Evolutionary conservation across 2,888 invertebrate species (phyloP).

Genomic region (Andrena fulva): DNA sequence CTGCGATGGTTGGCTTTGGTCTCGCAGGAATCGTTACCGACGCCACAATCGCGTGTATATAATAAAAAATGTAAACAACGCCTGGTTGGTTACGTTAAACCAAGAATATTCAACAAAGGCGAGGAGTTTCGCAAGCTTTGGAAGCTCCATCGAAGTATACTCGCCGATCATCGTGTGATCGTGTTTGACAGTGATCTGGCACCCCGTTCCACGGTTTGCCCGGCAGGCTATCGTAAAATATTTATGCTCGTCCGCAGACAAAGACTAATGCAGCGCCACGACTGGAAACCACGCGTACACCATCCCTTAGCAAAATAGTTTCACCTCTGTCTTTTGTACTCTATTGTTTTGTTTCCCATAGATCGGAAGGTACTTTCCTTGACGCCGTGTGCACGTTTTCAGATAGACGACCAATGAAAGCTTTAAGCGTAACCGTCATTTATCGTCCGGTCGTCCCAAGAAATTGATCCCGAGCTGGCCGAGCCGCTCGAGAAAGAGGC

Average conservation of each 20-base stretch:
- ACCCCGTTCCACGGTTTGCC: conserved; percentile 27
- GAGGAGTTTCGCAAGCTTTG: conserved; percentile 16
- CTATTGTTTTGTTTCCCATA: neutral
- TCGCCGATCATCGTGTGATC: conserved; percentile 3
- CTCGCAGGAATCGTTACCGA: conserved; percentile 32
- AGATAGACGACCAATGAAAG: conserved; percentile 30
- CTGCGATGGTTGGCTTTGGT: neutral
- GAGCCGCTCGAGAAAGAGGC: neutral
- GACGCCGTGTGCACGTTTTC: conserved; percentile 3
- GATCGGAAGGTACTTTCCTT: neutral
- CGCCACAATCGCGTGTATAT: conserved; percentile 28
- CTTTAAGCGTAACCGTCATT: conserved; percentile 43
- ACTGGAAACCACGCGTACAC: conserved; percentile 10
- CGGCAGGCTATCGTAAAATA: conserved; percentile 10
- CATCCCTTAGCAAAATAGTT: conserved; percentile 44
- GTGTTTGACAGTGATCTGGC: conserved; percentile 5
- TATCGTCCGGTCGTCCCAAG: neutral
- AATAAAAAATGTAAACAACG: conserved; percentile 53
- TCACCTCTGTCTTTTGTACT: conserved; percentile 50
- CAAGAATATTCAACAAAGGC: conserved; percentile 35
- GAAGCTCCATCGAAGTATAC: conserved; percentile 27
- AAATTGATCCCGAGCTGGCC: conserved; percentile 22
- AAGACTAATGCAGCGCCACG: neutral
- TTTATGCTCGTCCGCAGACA: neutral
- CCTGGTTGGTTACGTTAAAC: conserved; percentile 37